Conservation (phyloP, 2,797 vertebrate genomes). For the Artibeus jamaicensis region DNA sequence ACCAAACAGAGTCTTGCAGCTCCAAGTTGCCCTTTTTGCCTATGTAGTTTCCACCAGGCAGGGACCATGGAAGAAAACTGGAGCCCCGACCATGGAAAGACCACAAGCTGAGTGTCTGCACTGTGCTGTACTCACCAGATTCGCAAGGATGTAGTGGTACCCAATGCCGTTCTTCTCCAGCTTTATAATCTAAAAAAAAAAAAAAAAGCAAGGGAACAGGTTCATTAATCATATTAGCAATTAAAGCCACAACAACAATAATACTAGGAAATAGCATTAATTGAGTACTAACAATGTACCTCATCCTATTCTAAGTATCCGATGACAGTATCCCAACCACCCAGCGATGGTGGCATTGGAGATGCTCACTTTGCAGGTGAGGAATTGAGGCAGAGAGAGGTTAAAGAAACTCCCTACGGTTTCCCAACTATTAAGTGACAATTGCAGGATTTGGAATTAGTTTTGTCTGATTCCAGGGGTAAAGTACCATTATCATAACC, state of each 20-base stretch:
- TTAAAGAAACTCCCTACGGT: not conserved
- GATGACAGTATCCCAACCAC: not conserved
- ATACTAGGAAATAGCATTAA: not conserved
- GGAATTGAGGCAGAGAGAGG: not conserved
- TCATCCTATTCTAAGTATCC: not conserved
- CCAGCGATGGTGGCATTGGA: not conserved
- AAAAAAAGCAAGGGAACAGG: slow-evolving; percentile 74
- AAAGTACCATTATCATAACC: not conserved
- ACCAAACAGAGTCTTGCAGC: not conserved
- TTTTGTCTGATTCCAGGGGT: not conserved
- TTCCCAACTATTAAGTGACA: not conserved
- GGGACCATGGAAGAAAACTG: not conserved
- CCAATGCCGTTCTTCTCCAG: slow-evolving; percentile 97
- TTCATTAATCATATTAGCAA: not conserved
- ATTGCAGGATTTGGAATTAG: not conserved
- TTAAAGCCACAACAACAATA: not conserved
- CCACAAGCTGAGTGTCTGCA: not conserved
- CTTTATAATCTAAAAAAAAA: slow-evolving; percentile 89
- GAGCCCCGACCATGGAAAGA: not conserved
- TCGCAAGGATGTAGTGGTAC: slow-evolving; percentile 98
- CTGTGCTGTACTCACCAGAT: slow-evolving; percentile 90
- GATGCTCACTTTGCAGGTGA: not conserved
- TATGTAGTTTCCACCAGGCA: not conserved
- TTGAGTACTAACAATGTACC: not conserved
- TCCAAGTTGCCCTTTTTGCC: not conserved